Evolutionary conservation across 2,113 vertebrate genomes (phyloP).

Genomic region (Semicossyphus pulcher): DNA sequence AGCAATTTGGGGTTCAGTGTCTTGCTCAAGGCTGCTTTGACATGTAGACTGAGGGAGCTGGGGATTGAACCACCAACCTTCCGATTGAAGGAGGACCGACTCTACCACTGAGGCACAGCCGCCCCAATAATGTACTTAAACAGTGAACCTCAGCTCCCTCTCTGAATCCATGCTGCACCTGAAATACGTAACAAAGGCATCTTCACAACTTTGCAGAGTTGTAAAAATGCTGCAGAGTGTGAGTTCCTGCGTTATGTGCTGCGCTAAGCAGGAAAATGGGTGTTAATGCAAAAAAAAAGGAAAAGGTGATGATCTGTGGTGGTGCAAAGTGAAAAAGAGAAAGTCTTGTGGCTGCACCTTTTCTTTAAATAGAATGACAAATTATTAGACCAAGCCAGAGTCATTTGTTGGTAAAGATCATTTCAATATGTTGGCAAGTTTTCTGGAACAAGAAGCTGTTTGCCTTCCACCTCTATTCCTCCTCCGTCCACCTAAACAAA

Average conservation of each 20-base stretch:
- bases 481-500: not conserved
- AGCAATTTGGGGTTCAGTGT: too few relatives aligned
- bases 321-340: constrained; percentile 5
- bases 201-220: constrained; percentile 30
- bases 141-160: not conserved
- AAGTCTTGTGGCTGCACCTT: constrained; percentile 10
- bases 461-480: not conserved
- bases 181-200: constrained; percentile 13
- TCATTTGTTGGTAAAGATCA: not conserved
- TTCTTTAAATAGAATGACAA: not conserved
- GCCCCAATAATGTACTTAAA: too few relatives aligned
- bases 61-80: too few relatives aligned
- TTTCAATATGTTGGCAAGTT: not conserved
- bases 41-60: too few relatives aligned
- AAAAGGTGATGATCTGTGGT: not conserved
- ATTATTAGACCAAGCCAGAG: not conserved
- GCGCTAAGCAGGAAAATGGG: constrained; percentile 47
- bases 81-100: too few relatives aligned
- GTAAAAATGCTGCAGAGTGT: constrained; percentile 39
- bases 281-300: constrained; percentile 6
- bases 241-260: constrained; percentile 32
- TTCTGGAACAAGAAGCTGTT: not conserved
- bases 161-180: not conserved
- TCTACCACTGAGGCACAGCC: too few relatives aligned
- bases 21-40: too few relatives aligned